phyloP scores from a whole-genome alignment of 1,140 invertebrate genomes.

The Pectinophora gossypiella region DNA sequence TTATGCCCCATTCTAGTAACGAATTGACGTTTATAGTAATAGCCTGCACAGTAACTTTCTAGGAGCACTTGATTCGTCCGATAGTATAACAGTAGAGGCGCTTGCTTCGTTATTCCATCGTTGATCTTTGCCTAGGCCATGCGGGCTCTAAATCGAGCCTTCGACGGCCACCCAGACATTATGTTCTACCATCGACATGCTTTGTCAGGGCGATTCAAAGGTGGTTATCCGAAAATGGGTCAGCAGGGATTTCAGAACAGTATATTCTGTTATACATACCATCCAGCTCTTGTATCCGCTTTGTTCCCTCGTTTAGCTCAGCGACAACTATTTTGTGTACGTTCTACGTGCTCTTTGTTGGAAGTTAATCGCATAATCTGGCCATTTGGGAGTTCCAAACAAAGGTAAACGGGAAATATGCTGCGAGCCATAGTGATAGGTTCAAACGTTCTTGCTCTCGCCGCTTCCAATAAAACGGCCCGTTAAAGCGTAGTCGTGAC shows the following conservation, averaged over 20 bases:
- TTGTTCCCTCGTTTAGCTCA: constrained; percentile 33
- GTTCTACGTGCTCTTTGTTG: constrained; percentile 15
- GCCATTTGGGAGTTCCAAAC: constrained; percentile 14
- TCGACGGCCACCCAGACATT: constrained; percentile 44
- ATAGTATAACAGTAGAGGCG: background rate
- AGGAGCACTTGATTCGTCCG: background rate
- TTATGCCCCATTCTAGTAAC: constrained; percentile 18
- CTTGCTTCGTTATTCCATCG: constrained; percentile 24
- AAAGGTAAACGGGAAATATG: background rate
- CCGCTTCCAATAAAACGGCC: background rate
- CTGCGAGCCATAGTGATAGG: constrained; percentile 11
- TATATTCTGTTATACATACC: constrained; percentile 33
- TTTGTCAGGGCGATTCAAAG: constrained; percentile 60
- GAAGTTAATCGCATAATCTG: constrained; percentile 8
- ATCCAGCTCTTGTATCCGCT: constrained; percentile 25
- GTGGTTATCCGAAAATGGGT: constrained; percentile 57
- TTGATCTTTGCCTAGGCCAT: constrained; percentile 43
- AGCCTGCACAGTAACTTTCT: constrained; percentile 18
- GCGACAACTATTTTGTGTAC: constrained; percentile 23
- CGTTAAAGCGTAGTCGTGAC: constrained; percentile 1
- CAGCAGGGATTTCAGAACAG: constrained; percentile 42
- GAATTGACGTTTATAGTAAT: constrained; percentile 24
- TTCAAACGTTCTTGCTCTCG: background rate
- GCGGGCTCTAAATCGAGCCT: constrained; percentile 58
- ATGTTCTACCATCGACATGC: constrained; percentile 57